A percentile compares a stretch with the other conserved stretches of the same genome.
phyloP scores from a whole-genome alignment of 2,888 invertebrate genomes.

The Drosophila phalerata region DNA sequence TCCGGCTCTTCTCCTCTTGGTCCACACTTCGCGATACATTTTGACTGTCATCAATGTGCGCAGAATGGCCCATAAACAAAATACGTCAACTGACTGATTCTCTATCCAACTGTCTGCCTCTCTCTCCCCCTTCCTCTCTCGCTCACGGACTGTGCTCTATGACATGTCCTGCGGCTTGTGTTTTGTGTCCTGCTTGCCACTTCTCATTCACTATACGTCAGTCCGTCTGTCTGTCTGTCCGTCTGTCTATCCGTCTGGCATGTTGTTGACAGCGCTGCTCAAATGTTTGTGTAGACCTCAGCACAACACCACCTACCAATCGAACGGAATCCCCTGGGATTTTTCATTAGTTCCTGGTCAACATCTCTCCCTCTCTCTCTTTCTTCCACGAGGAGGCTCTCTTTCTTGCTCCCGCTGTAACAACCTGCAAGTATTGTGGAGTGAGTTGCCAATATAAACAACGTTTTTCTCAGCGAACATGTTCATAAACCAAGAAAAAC shows the following conservation, averaged over 20 bases:
- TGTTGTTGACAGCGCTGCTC: constrained; percentile 70
- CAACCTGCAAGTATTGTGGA: constrained; percentile 39
- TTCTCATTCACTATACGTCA: constrained; percentile 14
- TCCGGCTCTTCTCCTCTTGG: background rate
- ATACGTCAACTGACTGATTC: constrained; percentile 66
- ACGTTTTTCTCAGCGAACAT: constrained; percentile 57
- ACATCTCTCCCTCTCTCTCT: background rate
- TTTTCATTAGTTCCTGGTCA: constrained; percentile 59
- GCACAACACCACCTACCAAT: constrained; percentile 38
- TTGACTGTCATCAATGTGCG: constrained; percentile 72
- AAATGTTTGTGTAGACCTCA: constrained; percentile 68
- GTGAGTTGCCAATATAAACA: constrained; percentile 54
- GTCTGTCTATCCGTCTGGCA: constrained; percentile 33
- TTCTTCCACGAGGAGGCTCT: background rate
- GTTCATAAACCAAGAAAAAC: constrained; percentile 49
- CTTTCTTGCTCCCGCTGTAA: constrained; percentile 14
- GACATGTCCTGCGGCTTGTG: constrained; percentile 40
- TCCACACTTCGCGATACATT: constrained; percentile 45
- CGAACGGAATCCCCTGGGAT: constrained; percentile 49
- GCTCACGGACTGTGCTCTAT: constrained; percentile 3
- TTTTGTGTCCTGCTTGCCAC: constrained; percentile 31
- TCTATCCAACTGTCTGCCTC: constrained; percentile 11
- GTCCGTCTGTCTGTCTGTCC: constrained; percentile 1
- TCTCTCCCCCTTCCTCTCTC: constrained; percentile 12
- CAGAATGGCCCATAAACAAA: constrained; percentile 71